Conservation (phyloP, 2,888 invertebrate species). For the Tipula vernalis region DNA sequence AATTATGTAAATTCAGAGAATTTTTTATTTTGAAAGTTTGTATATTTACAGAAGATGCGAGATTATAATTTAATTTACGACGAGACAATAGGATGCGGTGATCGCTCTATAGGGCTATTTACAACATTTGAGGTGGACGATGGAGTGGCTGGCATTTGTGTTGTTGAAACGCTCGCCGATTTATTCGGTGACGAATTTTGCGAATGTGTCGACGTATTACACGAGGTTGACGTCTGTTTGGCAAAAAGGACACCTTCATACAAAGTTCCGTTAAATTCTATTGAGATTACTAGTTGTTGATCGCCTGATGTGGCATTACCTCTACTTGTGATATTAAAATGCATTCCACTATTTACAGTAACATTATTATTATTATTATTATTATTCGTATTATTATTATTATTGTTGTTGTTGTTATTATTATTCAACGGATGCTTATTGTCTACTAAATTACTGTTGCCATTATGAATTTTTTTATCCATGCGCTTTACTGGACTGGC, state of each 20-base stretch:
- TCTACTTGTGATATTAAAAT: constrained; percentile 77
- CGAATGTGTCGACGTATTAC: constrained; percentile 27
- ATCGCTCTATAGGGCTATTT: background rate
- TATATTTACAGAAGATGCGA: background rate
- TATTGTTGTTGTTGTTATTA: background rate
- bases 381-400: background rate
- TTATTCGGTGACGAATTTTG: constrained; percentile 11
- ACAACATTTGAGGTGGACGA: constrained; percentile 7
- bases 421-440: background rate
- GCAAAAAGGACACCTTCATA: constrained; percentile 91
- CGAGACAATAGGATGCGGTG: constrained; percentile 12
- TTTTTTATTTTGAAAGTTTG: background rate
- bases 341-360: constrained; percentile 27
- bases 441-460: background rate
- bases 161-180: constrained; percentile 15
- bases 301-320: constrained; percentile 78
- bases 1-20: background rate
- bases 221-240: constrained; percentile 27
- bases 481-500: background rate
- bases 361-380: constrained; percentile 17
- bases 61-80: constrained; percentile 12
- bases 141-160: constrained; percentile 18
- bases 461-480: background rate
- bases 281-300: constrained; percentile 82
- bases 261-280: constrained; percentile 91